Percentiles rank a stretch among this genome's conserved stretches.
Conservation (phyloP, 2,888 invertebrate genomes). For the Brenthis ino region DNA sequence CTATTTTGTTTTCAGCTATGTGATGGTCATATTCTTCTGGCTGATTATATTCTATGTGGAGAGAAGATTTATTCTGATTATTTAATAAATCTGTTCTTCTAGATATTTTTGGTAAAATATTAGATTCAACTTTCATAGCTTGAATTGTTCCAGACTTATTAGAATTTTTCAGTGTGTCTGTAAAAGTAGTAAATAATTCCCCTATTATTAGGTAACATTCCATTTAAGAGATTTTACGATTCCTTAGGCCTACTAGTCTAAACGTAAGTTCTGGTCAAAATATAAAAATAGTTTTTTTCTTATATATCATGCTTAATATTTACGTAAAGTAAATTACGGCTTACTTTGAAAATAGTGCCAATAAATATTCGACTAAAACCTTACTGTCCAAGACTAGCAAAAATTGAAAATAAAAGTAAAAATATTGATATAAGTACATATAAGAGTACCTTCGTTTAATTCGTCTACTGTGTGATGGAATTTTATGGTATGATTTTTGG, state of each 20-base stretch:
- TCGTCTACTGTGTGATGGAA: conserved; percentile 65
- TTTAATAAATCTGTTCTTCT: conserved; percentile 50
- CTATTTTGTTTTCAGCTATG: conserved; percentile 67
- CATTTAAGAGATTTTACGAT: too few relatives aligned
- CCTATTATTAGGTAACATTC: too few relatives aligned
- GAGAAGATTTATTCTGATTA: conserved; percentile 49
- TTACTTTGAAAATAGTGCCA: background rate
- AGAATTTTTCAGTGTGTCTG: conserved; percentile 62
- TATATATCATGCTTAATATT: too few relatives aligned
- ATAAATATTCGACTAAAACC: background rate
- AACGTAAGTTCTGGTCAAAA: too few relatives aligned
- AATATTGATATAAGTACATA: background rate
- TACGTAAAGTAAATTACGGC: too few relatives aligned
- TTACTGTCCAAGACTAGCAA: too few relatives aligned
- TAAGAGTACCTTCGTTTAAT: conserved; percentile 44
- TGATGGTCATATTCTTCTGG: conserved; percentile 54
- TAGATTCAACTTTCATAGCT: conserved; percentile 53
- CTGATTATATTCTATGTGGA: conserved; percentile 63
- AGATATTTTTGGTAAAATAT: conserved; percentile 43
- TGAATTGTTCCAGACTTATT: conserved; percentile 60
- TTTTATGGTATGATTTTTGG: conserved; percentile 53
- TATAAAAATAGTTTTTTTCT: too few relatives aligned
- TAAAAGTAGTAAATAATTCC: conserved; percentile 34
- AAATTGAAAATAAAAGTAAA: background rate
- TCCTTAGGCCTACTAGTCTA: too few relatives aligned